A percentile compares a stretch with the other conserved stretches of the same genome.
phyloP scores from a whole-genome alignment of 1,140 invertebrate species.

The Acromyrmex charruanus region DNA sequence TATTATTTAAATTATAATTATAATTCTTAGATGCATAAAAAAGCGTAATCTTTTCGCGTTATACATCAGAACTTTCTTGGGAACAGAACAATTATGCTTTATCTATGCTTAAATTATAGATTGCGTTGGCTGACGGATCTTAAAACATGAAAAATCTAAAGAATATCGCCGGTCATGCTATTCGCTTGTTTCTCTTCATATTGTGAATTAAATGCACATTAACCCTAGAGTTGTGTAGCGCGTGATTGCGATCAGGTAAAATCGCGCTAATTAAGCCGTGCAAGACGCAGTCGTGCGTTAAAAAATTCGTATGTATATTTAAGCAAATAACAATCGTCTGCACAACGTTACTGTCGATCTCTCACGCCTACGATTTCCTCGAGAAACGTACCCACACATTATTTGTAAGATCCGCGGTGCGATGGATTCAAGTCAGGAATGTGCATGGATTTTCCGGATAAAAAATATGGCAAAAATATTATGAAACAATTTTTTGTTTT shows the following conservation, averaged over 20 bases:
- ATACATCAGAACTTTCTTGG: conserved; percentile 11
- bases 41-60: conserved; percentile 25
- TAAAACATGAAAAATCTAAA: conserved; percentile 14
- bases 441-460: not conserved
- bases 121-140: conserved; percentile 16
- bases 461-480: not conserved
- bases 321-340: conserved; percentile 43
- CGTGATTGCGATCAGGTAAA: conserved; percentile 66
- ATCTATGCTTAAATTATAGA: conserved; percentile 46
- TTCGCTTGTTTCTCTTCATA: conserved; percentile 13
- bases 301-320: conserved; percentile 65
- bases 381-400: not conserved
- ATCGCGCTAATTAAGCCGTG: conserved; percentile 67
- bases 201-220: conserved; percentile 71
- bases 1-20: not conserved
- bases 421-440: not conserved
- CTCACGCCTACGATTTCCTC: conserved; percentile 28
- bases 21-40: not conserved
- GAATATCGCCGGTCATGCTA: conserved; percentile 49
- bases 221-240: conserved; percentile 61
- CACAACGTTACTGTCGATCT: conserved; percentile 14
- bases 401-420: not conserved
- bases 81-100: conserved; percentile 26
- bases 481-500: not conserved
- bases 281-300: conserved; percentile 51